A percentile compares a stretch with the other conserved stretches of the same genome.
Evolutionary conservation across 2,113 vertebrate genomes (phyloP).

Genomic region (Clarias macrocephalus): DNA sequence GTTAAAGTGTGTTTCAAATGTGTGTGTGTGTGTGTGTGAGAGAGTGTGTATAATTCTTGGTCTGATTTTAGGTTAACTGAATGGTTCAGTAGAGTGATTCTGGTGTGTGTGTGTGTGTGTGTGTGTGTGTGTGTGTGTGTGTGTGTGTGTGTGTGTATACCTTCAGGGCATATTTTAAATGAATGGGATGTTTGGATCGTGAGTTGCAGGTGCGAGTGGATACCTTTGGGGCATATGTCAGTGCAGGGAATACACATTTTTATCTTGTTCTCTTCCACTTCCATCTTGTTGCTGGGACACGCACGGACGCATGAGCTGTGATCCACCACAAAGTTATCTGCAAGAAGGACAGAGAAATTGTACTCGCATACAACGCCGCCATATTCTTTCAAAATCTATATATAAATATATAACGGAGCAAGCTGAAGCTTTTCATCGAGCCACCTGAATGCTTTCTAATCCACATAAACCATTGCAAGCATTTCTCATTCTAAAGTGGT

Average conservation of each 20-base stretch:
- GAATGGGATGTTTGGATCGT: not conserved
- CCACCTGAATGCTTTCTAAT: not conserved
- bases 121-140: too few relatives aligned
- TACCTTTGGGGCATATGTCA: constrained; percentile 98
- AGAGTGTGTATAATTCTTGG: too few relatives aligned
- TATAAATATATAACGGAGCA: not conserved
- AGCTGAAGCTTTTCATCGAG: not conserved
- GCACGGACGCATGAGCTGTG: constrained; percentile 96
- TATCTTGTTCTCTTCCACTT: constrained; percentile 94
- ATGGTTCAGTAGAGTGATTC: not conserved
- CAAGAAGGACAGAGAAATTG: not conserved
- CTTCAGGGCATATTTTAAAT: not conserved
- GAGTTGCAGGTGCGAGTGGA: not conserved
- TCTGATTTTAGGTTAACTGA: too few relatives aligned
- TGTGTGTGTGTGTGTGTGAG: too few relatives aligned
- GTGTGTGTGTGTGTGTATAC: not conserved
- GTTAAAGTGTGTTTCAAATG: too few relatives aligned
- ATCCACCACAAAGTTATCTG: constrained; percentile 99
- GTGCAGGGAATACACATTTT: constrained; percentile 98
- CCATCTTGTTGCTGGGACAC: constrained; percentile 97
- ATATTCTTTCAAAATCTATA: too few relatives aligned
- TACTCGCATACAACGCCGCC: not conserved
- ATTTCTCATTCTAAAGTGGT: not conserved
- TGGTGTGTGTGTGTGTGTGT: not conserved
- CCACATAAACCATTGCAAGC: not conserved